Conservation (phyloP, 2,113 vertebrate genomes). For the Myrmecophaga tridactyla region DNA sequence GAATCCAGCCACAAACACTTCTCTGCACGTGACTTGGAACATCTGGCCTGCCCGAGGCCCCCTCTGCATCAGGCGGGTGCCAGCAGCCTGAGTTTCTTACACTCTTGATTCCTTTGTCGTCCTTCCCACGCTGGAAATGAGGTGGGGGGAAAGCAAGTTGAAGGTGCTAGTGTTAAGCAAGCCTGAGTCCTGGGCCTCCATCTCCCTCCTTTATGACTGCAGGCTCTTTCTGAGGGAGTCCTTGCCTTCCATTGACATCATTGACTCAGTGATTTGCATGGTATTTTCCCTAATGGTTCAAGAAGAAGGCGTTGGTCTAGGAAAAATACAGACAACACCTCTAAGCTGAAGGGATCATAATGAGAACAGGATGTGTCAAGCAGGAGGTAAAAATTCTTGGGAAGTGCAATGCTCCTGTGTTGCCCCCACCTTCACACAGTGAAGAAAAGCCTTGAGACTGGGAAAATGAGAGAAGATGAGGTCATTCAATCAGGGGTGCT, state of each 20-base stretch:
- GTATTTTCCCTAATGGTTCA: not conserved
- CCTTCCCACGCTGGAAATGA: accelerated
- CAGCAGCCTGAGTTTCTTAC: not conserved
- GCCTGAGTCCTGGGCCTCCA: accelerated
- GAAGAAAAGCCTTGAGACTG: not conserved
- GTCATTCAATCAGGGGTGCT: not conserved
- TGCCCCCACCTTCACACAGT: not conserved
- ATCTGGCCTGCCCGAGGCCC: conserved; percentile 77
- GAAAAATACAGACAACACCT: not conserved
- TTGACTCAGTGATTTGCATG: not conserved
- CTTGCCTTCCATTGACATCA: not conserved
- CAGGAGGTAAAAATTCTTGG: accelerated
- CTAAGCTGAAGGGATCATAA: not conserved
- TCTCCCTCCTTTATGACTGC: accelerated
- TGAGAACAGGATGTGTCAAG: not conserved
- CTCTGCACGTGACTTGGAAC: conserved; percentile 83
- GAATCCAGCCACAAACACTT: conserved; percentile 83
- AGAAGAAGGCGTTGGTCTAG: not conserved
- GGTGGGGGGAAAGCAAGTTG: not conserved
- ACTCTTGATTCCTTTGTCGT: not conserved
- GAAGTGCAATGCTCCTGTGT: accelerated
- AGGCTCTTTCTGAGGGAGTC: not conserved
- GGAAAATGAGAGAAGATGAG: not conserved
- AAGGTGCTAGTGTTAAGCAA: accelerated
- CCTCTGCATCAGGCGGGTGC: not conserved